Percentiles rank a stretch among this genome's conserved stretches.
These are phyloP conservation scores for Chorisops tibialis DNA, from an alignment of 2,888 invertebrate species.

Conservation along the genomic window DNA sequence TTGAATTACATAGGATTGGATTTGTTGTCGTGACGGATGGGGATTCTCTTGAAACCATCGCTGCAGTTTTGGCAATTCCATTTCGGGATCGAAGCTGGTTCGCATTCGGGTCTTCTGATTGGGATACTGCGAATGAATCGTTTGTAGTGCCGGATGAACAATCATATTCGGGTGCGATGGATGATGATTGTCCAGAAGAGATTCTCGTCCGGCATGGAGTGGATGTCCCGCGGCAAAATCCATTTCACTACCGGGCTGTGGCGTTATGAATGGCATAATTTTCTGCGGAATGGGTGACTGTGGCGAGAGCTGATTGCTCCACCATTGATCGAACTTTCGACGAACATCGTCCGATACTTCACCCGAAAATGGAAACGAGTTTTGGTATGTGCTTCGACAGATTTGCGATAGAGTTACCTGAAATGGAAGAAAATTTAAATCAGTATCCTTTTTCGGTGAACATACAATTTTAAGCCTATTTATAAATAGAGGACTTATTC, in stretches of 20 bases:
- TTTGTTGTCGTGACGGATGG: slow-evolving; percentile 94
- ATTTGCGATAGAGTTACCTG: slow-evolving; percentile 79
- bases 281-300: slow-evolving; percentile 55
- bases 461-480: no score
- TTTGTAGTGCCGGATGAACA: slow-evolving; percentile 72
- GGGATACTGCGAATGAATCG: slow-evolving; percentile 60
- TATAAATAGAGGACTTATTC: no score
- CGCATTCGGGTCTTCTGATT: slow-evolving; percentile 92
- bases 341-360: slow-evolving; percentile 81
- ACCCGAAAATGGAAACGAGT: slow-evolving; percentile 63
- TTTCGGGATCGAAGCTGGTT: slow-evolving; percentile 94
- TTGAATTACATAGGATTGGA: slow-evolving; percentile 92
- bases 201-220: slow-evolving; percentile 38
- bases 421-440: slow-evolving; percentile 41
- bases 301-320: slow-evolving; percentile 70
- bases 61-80: slow-evolving; percentile 93
- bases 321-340: slow-evolving; percentile 90
- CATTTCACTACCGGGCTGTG: slow-evolving; percentile 44
- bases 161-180: slow-evolving; percentile 43
- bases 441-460: no score
- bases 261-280: slow-evolving; percentile 52
- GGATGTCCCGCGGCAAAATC: slow-evolving; percentile 48
- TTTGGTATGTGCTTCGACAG: slow-evolving; percentile 71
- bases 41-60: slow-evolving; percentile 97
- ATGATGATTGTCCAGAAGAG: slow-evolving; percentile 41